phyloP scores from a whole-genome alignment of 2,113 vertebrate genomes.

The Dicrurus megarhynchus region DNA sequence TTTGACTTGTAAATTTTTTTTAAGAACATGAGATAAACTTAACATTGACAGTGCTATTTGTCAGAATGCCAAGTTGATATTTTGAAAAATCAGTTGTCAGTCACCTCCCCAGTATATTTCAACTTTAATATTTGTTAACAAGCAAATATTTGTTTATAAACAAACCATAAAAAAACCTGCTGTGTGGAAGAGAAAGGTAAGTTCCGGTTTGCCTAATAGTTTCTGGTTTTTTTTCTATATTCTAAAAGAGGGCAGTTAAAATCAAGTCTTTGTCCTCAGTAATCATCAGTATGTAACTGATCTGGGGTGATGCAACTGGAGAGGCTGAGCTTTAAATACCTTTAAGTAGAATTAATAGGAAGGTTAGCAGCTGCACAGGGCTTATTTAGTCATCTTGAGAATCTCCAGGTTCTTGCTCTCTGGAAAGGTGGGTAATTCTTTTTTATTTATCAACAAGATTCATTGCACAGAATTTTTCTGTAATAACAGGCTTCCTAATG shows the following conservation, averaged over 20 bases:
- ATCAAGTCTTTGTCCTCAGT: neutral
- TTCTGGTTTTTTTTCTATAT: neutral
- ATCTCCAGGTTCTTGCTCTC: neutral
- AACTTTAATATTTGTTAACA: neutral
- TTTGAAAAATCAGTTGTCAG: neutral
- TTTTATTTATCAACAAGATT: neutral
- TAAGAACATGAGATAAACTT: neutral
- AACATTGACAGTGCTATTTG: neutral
- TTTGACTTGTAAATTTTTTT: neutral
- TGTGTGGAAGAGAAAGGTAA: neutral
- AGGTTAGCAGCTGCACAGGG: neutral
- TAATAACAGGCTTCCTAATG: neutral
- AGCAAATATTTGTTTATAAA: neutral
- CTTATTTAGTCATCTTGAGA: neutral
- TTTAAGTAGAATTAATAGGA: constrained; percentile 71
- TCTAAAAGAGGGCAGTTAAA: neutral
- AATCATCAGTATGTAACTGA: neutral
- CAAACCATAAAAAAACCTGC: neutral
- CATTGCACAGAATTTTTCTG: neutral
- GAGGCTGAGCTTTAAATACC: constrained; percentile 39
- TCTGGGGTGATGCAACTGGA: neutral
- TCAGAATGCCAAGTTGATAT: neutral
- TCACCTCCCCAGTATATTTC: neutral
- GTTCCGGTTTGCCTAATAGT: neutral
- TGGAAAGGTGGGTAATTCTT: constrained; percentile 59